phyloP scores from a whole-genome alignment of 1,140 invertebrate species.

The Ganaspis sp. region DNA sequence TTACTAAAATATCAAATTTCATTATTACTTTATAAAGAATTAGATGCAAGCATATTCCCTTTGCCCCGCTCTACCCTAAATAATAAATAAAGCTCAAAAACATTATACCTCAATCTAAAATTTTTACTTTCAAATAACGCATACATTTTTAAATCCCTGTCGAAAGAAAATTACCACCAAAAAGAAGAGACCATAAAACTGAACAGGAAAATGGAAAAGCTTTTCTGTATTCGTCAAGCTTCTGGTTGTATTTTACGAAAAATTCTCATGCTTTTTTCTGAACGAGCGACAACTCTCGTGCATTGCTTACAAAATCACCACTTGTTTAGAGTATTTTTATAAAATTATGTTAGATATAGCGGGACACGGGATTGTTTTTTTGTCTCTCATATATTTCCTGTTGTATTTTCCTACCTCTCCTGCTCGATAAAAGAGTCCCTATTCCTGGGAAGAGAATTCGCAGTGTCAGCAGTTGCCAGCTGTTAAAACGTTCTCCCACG shows the following conservation, averaged over 20 bases:
- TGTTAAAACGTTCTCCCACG: constrained; percentile 53
- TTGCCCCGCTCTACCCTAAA: too few relatives aligned
- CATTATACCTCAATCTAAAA: too few relatives aligned
- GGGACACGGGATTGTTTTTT: constrained; percentile 2
- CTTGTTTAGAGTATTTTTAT: constrained; percentile 15
- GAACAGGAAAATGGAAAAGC: background rate
- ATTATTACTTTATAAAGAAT: too few relatives aligned
- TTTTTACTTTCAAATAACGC: too few relatives aligned
- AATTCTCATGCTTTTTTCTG: background rate
- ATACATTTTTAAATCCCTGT: too few relatives aligned
- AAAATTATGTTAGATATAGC: constrained; percentile 36
- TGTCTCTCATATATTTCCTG: constrained; percentile 34
- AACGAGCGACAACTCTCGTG: background rate
- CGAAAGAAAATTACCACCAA: too few relatives aligned
- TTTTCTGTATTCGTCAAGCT: background rate
- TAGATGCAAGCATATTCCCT: too few relatives aligned
- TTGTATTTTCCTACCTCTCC: constrained; percentile 33
- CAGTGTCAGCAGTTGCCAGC: constrained; percentile 56
- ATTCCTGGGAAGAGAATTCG: constrained; percentile 48
- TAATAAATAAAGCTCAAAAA: too few relatives aligned
- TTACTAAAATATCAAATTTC: too few relatives aligned
- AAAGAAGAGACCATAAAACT: background rate
- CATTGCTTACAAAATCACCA: background rate
- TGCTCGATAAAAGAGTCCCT: constrained; percentile 34
- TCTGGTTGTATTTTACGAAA: background rate